phyloP scores from a whole-genome alignment of 2,797 vertebrate genomes.

The Pogoniulus pusillus region DNA sequence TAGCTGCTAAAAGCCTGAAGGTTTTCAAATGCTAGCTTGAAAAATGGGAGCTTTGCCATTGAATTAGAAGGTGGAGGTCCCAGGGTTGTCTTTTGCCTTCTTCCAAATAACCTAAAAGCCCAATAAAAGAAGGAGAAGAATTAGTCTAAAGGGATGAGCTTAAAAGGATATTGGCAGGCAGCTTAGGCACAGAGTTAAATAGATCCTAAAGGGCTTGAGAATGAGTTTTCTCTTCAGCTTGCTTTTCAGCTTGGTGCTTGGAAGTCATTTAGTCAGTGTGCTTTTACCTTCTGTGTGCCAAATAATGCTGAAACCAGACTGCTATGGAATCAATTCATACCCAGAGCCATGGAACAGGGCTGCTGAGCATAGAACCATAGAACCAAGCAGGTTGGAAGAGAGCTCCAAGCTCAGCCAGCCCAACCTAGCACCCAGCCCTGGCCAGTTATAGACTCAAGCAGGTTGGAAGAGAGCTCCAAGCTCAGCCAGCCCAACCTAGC shows the following conservation, averaged over 20 bases:
- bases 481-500: no score
- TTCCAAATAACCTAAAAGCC: constrained; percentile 26
- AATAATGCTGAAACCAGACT: neutral
- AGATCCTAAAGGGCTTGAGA: neutral
- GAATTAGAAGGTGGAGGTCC: neutral
- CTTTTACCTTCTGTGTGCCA: neutral
- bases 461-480: no score
- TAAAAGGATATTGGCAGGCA: constrained; percentile 13
- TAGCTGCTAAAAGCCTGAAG: constrained; percentile 33
- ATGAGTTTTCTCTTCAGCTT: neutral
- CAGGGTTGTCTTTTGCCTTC: constrained; percentile 30
- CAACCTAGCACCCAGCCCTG: no score
- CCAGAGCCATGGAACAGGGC: neutral
- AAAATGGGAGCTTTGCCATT: constrained; percentile 27
- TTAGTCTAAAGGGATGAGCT: constrained; percentile 42
- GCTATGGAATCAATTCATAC: neutral
- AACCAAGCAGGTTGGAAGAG: no score
- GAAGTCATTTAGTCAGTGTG: neutral
- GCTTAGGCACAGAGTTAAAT: neutral
- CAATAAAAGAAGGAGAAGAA: constrained; percentile 3
- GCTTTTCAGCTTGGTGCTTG: neutral
- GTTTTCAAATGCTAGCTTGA: constrained; percentile 30
- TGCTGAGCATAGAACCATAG: no score
- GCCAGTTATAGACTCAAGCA: no score
- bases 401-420: no score